A percentile compares a stretch with the other conserved stretches of the same genome.
phyloP scores from a whole-genome alignment of 2,113 vertebrate genomes.

The western clawed frog (Xenopus tropicalis) region UCB_Xtro_10.0 CM004451.2:22138501-22139000 shows the following conservation, averaged over 20 bases:
- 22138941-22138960: constrained; percentile 38
- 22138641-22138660: constrained; percentile 63
- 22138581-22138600: constrained; percentile 50
- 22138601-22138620: constrained; percentile 51
- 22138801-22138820: constrained; percentile 64
- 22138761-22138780: constrained; percentile 74
- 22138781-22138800: constrained; percentile 65
- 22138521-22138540: constrained; percentile 81
- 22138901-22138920: constrained; percentile 85
- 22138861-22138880: constrained; percentile 85
- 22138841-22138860: constrained; percentile 81
- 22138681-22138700: constrained; percentile 22
- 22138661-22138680: constrained; percentile 6
- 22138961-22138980: constrained; percentile 74
- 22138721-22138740: constrained; percentile 38
- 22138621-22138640: constrained; percentile 73
- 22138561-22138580: constrained; percentile 68
- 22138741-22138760: constrained; percentile 49
- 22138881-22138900: constrained; percentile 85
- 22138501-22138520: constrained; percentile 81
- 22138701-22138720: constrained; percentile 25
- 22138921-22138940: constrained; percentile 58
- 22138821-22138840: constrained; percentile 87
- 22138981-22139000: constrained; percentile 73
- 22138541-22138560: constrained; percentile 78